Percentiles rank a stretch among this genome's conserved stretches.
Conservation (phyloP, 2,888 invertebrate species). For the Lamellibrachia columna region DNA sequence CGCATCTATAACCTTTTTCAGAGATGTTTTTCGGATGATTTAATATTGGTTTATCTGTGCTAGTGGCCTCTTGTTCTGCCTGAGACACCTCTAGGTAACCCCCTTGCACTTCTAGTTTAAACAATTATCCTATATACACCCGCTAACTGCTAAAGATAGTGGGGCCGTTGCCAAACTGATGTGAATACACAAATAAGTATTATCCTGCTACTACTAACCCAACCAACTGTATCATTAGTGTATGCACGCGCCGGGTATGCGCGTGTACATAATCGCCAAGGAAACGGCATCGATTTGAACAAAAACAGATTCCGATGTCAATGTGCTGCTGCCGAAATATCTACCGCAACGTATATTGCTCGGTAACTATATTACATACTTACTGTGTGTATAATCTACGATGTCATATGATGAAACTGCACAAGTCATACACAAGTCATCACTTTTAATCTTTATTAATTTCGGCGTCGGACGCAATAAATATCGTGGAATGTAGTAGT, state of each 20-base stretch:
- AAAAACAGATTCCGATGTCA: neutral
- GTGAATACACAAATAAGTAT: neutral
- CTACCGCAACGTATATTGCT: neutral
- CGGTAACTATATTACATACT: neutral
- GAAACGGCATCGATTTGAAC: constrained; percentile 1
- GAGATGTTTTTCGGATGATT: too few species aligned
- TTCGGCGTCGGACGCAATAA: neutral
- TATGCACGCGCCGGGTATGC: neutral
- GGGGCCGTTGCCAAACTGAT: too few species aligned
- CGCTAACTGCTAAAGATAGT: too few species aligned
- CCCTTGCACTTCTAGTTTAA: too few species aligned
- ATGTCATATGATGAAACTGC: neutral
- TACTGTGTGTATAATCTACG: neutral
- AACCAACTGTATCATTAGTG: neutral
- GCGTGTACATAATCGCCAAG: constrained; percentile 4
- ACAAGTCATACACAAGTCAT: neutral
- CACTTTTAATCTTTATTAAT: neutral
- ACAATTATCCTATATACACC: too few species aligned
- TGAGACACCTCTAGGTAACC: too few species aligned
- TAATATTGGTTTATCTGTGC: too few species aligned
- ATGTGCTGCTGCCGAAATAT: constrained; percentile 11
- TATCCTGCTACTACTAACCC: neutral
- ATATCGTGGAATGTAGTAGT: neutral
- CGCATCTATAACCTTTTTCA: too few species aligned
- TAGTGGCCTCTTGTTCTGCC: too few species aligned